These are phyloP conservation scores for Hofmannophila pseudospretella DNA, from an alignment of 2,888 invertebrate genomes.

Conservation along the genomic window DNA sequence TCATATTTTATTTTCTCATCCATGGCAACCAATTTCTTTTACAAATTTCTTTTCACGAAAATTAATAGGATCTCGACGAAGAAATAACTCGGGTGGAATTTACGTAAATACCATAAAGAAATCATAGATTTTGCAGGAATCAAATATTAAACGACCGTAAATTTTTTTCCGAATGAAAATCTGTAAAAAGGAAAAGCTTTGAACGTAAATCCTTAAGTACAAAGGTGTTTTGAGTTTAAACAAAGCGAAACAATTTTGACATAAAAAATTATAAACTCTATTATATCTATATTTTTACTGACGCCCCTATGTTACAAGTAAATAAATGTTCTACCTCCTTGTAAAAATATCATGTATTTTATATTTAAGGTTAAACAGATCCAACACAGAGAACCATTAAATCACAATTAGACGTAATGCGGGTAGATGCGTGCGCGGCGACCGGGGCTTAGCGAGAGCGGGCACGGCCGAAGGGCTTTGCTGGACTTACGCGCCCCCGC, in stretches of 20 bases:
- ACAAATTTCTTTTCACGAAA: too few species aligned
- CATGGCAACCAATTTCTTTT: too few species aligned
- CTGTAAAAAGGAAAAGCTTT: neutral
- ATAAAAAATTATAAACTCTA: too few species aligned
- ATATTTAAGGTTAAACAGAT: conserved; percentile 61
- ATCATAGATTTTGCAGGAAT: too few species aligned
- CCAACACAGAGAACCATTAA: conserved; percentile 64
- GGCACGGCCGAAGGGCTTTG: conserved; percentile 54
- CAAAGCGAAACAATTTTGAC: too few species aligned
- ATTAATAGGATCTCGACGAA: too few species aligned
- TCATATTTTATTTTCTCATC: too few species aligned
- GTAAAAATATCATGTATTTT: conserved; percentile 30
- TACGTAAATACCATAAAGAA: neutral
- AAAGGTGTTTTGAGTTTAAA: too few species aligned
- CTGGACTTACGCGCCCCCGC: conserved; percentile 61
- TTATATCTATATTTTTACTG: too few species aligned
- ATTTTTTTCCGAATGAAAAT: neutral
- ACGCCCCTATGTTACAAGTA: too few species aligned
- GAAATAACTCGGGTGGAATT: neutral
- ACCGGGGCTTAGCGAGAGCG: conserved; percentile 44
- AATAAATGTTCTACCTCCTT: neutral
- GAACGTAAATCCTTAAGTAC: too few species aligned
- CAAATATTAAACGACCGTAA: too few species aligned
- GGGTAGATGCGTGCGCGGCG: conserved; percentile 66
- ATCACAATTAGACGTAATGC: conserved; percentile 76